Evolutionary conservation across 1,140 invertebrate species (phyloP).

Genomic region (Ganaspis sp.): DNA sequence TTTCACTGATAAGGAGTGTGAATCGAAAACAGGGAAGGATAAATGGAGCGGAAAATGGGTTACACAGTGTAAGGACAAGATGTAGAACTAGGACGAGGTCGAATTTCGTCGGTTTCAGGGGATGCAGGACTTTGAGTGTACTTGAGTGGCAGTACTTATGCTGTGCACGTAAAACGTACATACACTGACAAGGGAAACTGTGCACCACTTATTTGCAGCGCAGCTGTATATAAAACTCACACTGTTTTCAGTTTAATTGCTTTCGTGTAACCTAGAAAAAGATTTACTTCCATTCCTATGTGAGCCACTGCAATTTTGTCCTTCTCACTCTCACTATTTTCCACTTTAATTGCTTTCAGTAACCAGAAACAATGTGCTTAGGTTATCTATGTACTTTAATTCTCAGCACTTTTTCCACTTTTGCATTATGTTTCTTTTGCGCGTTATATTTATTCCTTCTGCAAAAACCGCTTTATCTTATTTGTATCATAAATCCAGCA

Average conservation of each 20-base stretch:
- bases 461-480: not conserved
- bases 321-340: conserved; percentile 14
- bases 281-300: not conserved
- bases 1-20: not conserved
- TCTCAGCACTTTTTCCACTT: conserved; percentile 1
- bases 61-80: not conserved
- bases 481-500: conserved; percentile 25
- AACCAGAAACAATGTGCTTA: conserved; percentile 12
- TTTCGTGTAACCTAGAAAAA: conserved; percentile 21
- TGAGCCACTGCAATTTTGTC: not conserved
- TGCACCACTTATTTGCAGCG: conserved; percentile 20
- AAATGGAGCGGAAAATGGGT: not conserved
- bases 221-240: conserved; percentile 21
- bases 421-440: not conserved
- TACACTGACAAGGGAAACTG: conserved; percentile 7
- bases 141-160: not conserved
- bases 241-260: conserved; percentile 17
- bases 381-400: conserved; percentile 4
- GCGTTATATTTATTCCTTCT: not conserved
- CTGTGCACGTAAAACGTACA: conserved; percentile 10
- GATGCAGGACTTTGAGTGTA: not conserved
- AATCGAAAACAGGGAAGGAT: conserved; percentile 3
- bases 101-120: conserved; percentile 39
- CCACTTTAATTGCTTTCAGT: conserved; percentile 14
- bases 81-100: conserved; percentile 55